Conservation (phyloP, 1,140 invertebrate genomes). For the Philopotamus ludificatus region DNA sequence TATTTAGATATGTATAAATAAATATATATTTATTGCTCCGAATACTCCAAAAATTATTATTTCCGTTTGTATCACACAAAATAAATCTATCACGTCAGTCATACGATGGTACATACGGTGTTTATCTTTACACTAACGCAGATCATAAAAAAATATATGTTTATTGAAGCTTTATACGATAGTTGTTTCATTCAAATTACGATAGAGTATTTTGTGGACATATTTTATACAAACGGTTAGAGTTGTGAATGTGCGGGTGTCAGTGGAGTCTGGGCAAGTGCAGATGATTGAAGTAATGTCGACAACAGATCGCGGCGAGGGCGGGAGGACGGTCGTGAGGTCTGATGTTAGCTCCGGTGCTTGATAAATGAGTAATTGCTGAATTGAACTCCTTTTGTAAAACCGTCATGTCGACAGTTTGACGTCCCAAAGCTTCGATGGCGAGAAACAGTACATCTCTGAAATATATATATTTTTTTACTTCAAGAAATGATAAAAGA, state of each 20-base stretch:
- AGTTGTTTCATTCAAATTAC: neutral
- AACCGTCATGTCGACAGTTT: conserved; percentile 77
- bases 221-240: too few relatives aligned
- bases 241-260: conserved; percentile 9
- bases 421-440: conserved; percentile 77
- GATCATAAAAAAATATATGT: conserved; percentile 6
- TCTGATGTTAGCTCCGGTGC: conserved; percentile 63
- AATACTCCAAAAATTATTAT: too few relatives aligned
- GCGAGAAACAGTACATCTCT: conserved; percentile 90
- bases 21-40: too few relatives aligned
- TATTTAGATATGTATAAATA: too few relatives aligned
- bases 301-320: conserved; percentile 76
- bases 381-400: conserved; percentile 87
- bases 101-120: too few relatives aligned
- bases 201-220: too few relatives aligned
- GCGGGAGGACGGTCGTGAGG: conserved; percentile 79
- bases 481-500: neutral
- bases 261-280: conserved; percentile 49
- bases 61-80: too few relatives aligned
- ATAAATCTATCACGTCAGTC: too few relatives aligned
- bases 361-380: conserved; percentile 73
- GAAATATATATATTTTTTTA: conserved; percentile 52
- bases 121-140: neutral
- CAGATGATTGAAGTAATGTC: conserved; percentile 79
- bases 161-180: neutral